These are phyloP conservation scores for Pedionomus torquatus DNA, from an alignment of 2,113 vertebrate genomes.

Conservation along the genomic window DNA sequence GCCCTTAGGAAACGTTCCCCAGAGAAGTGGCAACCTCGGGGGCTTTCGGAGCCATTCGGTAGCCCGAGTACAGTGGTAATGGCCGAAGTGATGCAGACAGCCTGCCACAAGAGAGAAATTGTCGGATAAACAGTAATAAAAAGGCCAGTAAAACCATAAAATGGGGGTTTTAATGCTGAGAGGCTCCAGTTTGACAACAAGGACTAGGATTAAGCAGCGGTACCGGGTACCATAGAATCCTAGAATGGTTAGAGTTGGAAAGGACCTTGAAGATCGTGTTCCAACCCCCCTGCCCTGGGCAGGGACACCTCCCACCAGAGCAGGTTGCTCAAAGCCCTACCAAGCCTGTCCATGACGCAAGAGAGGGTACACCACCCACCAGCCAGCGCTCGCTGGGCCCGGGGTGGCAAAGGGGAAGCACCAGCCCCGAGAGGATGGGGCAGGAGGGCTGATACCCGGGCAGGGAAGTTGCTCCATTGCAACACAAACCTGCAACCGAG, in stretches of 20 bases:
- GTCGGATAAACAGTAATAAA: not conserved
- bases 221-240: no score
- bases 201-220: no score
- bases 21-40: not conserved
- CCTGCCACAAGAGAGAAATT: fast-evolving
- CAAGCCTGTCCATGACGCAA: no score
- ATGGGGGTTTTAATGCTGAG: not conserved
- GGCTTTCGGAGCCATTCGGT: not conserved
- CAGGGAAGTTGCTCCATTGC: not conserved
- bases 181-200: no score
- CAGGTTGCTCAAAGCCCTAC: no score
- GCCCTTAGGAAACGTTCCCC: not conserved
- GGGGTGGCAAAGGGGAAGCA: not conserved
- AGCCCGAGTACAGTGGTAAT: fast-evolving
- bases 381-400: fast-evolving
- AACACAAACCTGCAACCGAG: not conserved
- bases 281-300: no score
- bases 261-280: no score
- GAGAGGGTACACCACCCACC: not conserved
- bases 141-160: not conserved
- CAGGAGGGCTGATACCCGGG: not conserved
- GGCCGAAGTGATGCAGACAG: fast-evolving
- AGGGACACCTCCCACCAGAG: no score
- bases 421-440: not conserved
- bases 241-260: no score